A percentile compares a stretch with the other conserved stretches of the same genome.
phyloP scores from a whole-genome alignment of 2,888 invertebrate genomes.

The Brachyptera risi region DNA sequence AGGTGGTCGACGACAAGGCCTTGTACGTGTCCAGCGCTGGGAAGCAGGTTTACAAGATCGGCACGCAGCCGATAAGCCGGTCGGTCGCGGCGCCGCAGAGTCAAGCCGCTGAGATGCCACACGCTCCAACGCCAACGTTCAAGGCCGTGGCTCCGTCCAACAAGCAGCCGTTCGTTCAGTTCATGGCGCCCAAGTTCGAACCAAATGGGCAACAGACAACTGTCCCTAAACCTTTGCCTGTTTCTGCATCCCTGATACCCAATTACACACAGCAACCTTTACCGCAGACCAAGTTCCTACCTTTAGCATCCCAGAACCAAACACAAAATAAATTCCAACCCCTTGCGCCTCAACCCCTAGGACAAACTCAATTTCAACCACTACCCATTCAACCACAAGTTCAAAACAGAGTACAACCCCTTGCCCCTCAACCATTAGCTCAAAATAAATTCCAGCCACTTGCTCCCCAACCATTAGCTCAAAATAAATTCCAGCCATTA shows the following conservation, averaged over 20 bases:
- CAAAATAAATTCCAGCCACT: not conserved
- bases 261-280: not conserved
- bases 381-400: not conserved
- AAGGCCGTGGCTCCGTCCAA: not conserved
- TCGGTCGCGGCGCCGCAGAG: not conserved
- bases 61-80: not conserved
- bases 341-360: not conserved
- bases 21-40: not conserved
- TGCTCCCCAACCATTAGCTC: not conserved
- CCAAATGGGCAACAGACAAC: not conserved
- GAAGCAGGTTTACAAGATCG: constrained; percentile 9
- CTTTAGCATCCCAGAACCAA: not conserved
- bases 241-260: too few species aligned
- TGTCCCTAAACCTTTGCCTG: not conserved
- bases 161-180: constrained; percentile 1
- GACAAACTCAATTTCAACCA: not conserved
- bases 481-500: not conserved
- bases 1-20: constrained; percentile 20
- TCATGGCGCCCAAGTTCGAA: not conserved
- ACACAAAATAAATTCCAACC: not conserved
- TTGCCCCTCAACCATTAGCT: not conserved
- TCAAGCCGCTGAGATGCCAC: not conserved
- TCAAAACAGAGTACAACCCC: not conserved
- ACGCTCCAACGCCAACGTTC: not conserved
- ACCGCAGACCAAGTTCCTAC: not conserved